These are phyloP conservation scores for Cassiopea andromeda DNA, from an alignment of 30 jellyfish, hydroid and myxozoan genomes.

Conservation along the genomic window DNA sequence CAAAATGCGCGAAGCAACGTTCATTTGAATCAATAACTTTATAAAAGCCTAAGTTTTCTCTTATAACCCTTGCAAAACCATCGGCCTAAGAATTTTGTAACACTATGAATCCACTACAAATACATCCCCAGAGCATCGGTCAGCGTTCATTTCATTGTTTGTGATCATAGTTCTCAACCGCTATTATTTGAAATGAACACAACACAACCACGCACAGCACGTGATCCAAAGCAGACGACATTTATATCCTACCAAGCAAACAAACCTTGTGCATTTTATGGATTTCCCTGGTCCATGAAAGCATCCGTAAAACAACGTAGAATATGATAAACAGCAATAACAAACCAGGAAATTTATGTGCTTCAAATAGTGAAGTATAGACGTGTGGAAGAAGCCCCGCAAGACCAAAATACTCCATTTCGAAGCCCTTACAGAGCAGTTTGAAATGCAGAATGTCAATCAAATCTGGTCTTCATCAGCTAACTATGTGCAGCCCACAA, in stretches of 20 bases:
- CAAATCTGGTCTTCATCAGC: background rate
- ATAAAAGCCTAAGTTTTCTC: background rate
- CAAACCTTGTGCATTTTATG: constrained; percentile 36
- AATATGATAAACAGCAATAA: constrained; percentile 21
- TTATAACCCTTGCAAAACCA: background rate
- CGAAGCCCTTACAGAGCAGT: constrained; percentile 42
- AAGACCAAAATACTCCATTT: constrained; percentile 35
- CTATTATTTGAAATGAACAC: constrained; percentile 43
- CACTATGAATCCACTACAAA: background rate
- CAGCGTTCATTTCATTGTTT: background rate
- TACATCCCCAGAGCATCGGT: background rate
- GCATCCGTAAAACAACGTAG: background rate
- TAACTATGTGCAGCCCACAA: background rate
- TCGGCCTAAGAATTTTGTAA: background rate
- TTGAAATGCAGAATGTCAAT: background rate
- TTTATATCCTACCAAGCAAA: background rate
- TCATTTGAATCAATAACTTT: background rate
- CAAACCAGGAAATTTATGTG: constrained; percentile 24
- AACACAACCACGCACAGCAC: constrained; percentile 67
- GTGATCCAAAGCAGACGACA: constrained; percentile 24
- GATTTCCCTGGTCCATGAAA: constrained; percentile 6
- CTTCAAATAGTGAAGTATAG: background rate
- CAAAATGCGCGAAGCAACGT: background rate
- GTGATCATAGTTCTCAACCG: constrained; percentile 40
- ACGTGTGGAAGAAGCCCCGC: background rate